Evolutionary conservation across 1,140 invertebrate genomes (phyloP), one percentile per base, ranked within the genome.

Genomic region (Zophobas atratus): DNA sequence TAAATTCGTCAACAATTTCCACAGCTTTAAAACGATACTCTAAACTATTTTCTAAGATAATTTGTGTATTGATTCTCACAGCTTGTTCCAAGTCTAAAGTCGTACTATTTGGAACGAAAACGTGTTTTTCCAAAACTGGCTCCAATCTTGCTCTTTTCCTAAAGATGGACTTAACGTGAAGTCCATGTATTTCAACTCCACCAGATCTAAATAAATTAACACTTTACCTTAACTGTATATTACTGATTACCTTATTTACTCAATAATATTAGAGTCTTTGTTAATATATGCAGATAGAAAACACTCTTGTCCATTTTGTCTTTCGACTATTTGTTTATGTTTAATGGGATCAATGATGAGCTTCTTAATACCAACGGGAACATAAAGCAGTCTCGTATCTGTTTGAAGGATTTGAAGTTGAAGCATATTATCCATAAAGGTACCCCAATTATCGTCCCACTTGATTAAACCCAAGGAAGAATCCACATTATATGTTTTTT

Each of bases 371-470:
- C 93, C 92, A 0, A 95, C 98, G 1, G 97, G 97, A 0, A 99
- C 91, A 82, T 92, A 92, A 0, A 98, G 89, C 32, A 91, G 89
- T 77, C 94, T 87, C 0, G 92, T 92, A 80, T 96, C 93, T n/a
- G 90, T 87, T 36, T 90, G 90, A 0, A 98, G 83, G 60, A 98
- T 92, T 78, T 94, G 91, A 78, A 98, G 91, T 85, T 99, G 97
- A 32, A 99, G 86, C 92, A 98, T 94, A 20, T 94, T 96, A 86
- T 99, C 97, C 90, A 98, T 92, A 85, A 97, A 98, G 0, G 96
- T 91, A 0, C 97, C 92, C 96, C 96, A 99, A 85, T 97, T 97
- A 80, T 93, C 85, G 20, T 87, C 86, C 95, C 95, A 97, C 36
- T 81, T 79, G 0, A 93, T 86, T 33, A 84, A 85, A 32, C 92